Percentiles rank a stretch among this genome's conserved stretches.
Evolutionary conservation across 2,113 vertebrate species (phyloP).

Genomic region (Perca fluviatilis): DNA sequence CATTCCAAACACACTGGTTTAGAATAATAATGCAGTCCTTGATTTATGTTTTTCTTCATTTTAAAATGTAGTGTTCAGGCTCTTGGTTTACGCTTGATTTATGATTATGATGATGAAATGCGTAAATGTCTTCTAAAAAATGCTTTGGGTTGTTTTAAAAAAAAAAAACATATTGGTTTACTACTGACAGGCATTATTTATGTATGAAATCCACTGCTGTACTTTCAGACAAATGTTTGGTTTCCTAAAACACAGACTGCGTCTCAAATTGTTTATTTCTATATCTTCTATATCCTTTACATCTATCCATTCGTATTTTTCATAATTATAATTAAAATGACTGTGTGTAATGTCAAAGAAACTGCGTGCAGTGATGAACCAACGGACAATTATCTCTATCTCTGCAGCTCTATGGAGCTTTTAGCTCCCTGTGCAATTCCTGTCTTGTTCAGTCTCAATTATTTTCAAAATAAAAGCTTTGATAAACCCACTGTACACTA

Average conservation of each 20-base stretch:
- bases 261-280: neutral
- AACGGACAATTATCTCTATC: neutral
- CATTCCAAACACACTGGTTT: neutral
- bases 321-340: neutral
- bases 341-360: neutral
- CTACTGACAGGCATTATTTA: conserved; percentile 44
- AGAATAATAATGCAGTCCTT: neutral
- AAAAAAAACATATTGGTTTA: conserved; percentile 35
- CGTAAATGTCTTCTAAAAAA: conserved; percentile 11
- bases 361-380: neutral
- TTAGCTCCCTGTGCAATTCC: neutral
- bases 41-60: neutral
- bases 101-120: conserved; percentile 7
- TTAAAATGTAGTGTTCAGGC: too few species aligned
- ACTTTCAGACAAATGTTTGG: neutral
- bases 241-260: conserved; percentile 9
- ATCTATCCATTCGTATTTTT: too few species aligned
- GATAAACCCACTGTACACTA: too few species aligned
- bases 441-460: too few species aligned
- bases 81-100: neutral
- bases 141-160: neutral
- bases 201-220: conserved; percentile 30
- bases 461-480: too few species aligned
- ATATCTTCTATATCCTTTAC: too few species aligned
- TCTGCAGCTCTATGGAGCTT: neutral